These are phyloP conservation scores for Tyto alba DNA, from an alignment of 2,113 vertebrate species.

Conservation along the genomic window DNA sequence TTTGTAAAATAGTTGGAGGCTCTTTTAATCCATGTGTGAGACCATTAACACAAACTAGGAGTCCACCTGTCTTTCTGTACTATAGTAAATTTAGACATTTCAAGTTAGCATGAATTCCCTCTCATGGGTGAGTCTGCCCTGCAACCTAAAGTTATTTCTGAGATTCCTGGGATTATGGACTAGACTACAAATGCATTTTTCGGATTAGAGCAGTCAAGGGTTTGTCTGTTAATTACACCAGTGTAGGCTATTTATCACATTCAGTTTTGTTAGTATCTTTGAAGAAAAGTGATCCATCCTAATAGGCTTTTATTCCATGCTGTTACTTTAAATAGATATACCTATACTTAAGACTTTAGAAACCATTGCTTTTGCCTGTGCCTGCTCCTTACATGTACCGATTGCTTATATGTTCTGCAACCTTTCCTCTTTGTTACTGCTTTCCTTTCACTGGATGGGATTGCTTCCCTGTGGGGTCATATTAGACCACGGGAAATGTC, in stretches of 20 bases:
- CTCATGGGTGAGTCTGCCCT: neutral
- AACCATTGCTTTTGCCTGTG: conserved; percentile 54
- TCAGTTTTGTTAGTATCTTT: neutral
- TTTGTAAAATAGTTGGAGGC: neutral
- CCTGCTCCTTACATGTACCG: conserved; percentile 57
- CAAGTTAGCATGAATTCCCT: neutral
- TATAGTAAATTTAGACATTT: neutral
- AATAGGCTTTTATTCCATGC: conserved; percentile 4
- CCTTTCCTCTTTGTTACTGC: conserved; percentile 77
- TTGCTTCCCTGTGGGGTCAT: conserved; percentile 76
- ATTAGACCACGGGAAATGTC: conserved; percentile 97
- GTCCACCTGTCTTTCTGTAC: neutral
- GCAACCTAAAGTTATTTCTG: neutral
- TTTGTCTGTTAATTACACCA: neutral
- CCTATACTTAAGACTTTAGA: neutral
- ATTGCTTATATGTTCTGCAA: conserved; percentile 77
- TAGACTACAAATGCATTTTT: neutral
- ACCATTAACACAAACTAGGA: neutral
- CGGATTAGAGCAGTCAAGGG: neutral
- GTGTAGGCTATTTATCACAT: neutral
- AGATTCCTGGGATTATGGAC: neutral
- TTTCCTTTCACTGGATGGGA: conserved; percentile 77
- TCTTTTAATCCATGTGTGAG: neutral
- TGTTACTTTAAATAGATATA: neutral
- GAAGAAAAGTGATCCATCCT: neutral